Base-by-base conservation (phyloP, 2,113 vertebrate species). In the Petromus typicus region DNA sequence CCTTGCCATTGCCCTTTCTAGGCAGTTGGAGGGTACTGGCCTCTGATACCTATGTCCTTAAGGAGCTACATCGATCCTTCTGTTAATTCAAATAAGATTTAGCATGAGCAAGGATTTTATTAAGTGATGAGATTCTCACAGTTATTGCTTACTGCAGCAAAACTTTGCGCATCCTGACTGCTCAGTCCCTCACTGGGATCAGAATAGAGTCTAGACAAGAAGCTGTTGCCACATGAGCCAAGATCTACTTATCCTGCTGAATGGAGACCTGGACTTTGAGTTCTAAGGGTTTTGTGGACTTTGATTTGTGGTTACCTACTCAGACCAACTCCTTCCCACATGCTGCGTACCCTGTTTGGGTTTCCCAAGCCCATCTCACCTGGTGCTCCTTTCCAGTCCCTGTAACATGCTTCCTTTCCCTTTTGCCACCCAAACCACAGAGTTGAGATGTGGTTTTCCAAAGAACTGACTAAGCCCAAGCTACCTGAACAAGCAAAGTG, bases 371-470 rank as follows among this genome's bases (percentile, higher is more conserved):
- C 30, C 18, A 18, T 27, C 18, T 40, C 54, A 92, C 75, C 81
- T 73, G 63, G 89, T 17, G 59, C 34, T 40, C 32, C 80, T 93
- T 94, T 69, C 71, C 48, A 30, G 32, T 83, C 48, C 94, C 22
- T 91, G 22, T 61, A 84, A n/a, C 56, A 43, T 23, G 27, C 69
- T 94, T 96, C 64, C 87, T 96, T 96, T 59, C 76, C 40, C 63
- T 5, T 71, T 81, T 90, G 63, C 64, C 43, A 87, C 40, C 17
- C 54, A 90, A 87, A 78, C 87, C 87, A 69, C 66, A 95, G 45
- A 17, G 40, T 34, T 25, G 76, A 90, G 80, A 92, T 64, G 75
- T 86, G 80, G 81, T 90, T 95, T 95, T 95, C 96, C 89, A 51
- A 94, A 92, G 91, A 95, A 91, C 64, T 76, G 63, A 89, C 45